Percentiles rank a stretch among this genome's conserved stretches.
Conservation (phyloP, 2,888 invertebrate genomes). For the Acanthoscelides obtectus region DNA sequence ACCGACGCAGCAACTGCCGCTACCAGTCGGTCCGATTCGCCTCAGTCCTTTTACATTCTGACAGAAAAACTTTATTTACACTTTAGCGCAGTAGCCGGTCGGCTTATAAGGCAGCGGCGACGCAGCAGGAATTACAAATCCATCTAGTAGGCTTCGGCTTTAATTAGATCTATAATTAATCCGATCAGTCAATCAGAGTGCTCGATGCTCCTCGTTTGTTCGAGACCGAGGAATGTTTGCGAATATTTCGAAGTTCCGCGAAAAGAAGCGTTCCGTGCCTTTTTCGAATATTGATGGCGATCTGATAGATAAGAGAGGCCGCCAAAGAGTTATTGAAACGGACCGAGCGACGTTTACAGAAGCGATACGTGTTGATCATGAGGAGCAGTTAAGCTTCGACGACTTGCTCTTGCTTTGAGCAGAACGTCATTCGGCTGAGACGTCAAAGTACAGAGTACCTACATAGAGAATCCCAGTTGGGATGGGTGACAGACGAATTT, state of each 20-base stretch:
- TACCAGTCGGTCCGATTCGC: constrained; percentile 31
- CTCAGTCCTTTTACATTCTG: constrained; percentile 36
- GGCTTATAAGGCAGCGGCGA: constrained; percentile 38
- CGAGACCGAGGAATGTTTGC: neutral
- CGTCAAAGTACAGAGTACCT: no score
- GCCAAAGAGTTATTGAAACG: neutral
- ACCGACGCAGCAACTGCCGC: constrained; percentile 30
- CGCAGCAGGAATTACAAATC: constrained; percentile 41
- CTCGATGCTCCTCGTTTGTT: constrained; percentile 6
- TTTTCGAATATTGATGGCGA: neutral
- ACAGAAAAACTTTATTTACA: constrained; percentile 45
- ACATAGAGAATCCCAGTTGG: no score
- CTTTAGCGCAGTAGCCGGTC: constrained; percentile 40
- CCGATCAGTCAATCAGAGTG: constrained; percentile 45
- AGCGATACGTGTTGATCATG: neutral
- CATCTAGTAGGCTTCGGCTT: constrained; percentile 33
- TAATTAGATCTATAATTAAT: constrained; percentile 46
- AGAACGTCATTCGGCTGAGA: no score
- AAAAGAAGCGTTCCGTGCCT: neutral
- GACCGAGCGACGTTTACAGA: neutral
- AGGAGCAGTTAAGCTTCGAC: neutral
- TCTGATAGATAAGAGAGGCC: neutral
- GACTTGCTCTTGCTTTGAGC: no score
- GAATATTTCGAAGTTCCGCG: neutral
- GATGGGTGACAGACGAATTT: no score